Base-by-base conservation (phyloP, 2,888 invertebrate genomes). In the Desoria tigrina region DNA sequence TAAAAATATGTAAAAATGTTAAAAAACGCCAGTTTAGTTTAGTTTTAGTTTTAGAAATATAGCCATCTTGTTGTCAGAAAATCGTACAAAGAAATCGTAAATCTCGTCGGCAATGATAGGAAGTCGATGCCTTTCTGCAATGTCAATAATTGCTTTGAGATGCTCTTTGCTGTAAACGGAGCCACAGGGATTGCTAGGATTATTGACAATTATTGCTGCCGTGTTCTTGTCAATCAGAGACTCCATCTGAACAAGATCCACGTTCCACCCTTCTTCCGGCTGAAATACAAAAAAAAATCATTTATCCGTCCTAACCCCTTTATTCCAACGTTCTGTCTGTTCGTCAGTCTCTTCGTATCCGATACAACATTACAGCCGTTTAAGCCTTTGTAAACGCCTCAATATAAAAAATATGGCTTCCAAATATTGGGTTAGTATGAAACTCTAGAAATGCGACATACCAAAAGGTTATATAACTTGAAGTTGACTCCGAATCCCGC, bases 71-170 rank as follows among this genome's bases (percentile, higher is more conserved):
- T n/a, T n/a, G n/a, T n/a, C n/a, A n/a, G n/a, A n/a, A n/a, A n/a
- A 59, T 78, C 81, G 79, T 78, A 87, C 87, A 80, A 99, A 88
- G 79, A 94, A 89, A 79, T 97, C 97, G 81, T 99, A 98, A 79
- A 99, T 95, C 85, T 99, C 98, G 81, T 98, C 98, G 21, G 96
- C 94, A 78, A 99, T 94, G 69, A 99, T 90, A n/a, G 96, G 94
- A 42, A 97, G 82, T 78, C 84, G 86, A 79, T 92, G 84, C 76
- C 86, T 85, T 57, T 87, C 86, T 4, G 94, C 94, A 53, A 97
- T 82, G 21, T 86, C 85, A 60, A 98, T 82, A 71, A 99, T 88
- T 74, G 89, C 88, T 74, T 83, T 80, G 61, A 98, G 84, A 81
- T 99, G 98, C 62, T 87, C 81, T 71, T 86, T 86, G 66, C 85